Evolutionary conservation across 2,113 vertebrate genomes (phyloP).

Genomic region (Balaenoptera acutorostrata): DNA sequence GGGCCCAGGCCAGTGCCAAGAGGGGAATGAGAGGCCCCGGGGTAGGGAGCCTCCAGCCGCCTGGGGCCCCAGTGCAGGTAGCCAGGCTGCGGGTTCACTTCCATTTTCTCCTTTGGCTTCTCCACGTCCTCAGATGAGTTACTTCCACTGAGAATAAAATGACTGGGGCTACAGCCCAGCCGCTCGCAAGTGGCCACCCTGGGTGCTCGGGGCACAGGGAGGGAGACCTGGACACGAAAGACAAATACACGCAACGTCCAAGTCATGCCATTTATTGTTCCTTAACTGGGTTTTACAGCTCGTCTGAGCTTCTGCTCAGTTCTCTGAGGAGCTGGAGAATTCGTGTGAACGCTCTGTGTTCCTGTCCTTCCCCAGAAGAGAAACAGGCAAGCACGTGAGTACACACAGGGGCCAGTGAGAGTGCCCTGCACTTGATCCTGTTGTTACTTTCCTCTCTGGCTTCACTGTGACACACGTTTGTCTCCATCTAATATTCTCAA

Average conservation of each 20-base stretch:
- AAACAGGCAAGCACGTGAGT: rapidly evolving
- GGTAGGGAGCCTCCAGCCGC: not conserved
- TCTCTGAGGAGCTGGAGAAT: not conserved
- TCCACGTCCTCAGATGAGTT: not conserved
- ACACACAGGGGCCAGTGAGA: not conserved
- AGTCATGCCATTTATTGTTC: not conserved
- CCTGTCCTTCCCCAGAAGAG: not conserved
- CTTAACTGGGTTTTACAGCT: not conserved
- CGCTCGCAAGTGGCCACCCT: not conserved
- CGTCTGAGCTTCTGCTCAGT: not conserved
- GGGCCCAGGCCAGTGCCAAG: not conserved
- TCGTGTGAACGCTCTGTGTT: rapidly evolving
- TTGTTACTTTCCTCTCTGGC: not conserved
- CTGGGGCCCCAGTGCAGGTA: not conserved
- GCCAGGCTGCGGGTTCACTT: not conserved
- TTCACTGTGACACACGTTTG: not conserved
- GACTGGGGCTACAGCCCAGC: not conserved
- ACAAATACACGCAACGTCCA: not conserved
- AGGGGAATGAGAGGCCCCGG: not conserved
- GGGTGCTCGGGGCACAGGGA: not conserved
- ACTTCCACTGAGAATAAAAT: not conserved
- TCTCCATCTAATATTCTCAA: not conserved
- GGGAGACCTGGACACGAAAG: not conserved
- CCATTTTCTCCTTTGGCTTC: not conserved
- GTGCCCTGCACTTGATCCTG: not conserved